These are phyloP conservation scores for Tachysurus vachellii DNA, from an alignment of 2,113 vertebrate species.

Conservation along the genomic window DNA sequence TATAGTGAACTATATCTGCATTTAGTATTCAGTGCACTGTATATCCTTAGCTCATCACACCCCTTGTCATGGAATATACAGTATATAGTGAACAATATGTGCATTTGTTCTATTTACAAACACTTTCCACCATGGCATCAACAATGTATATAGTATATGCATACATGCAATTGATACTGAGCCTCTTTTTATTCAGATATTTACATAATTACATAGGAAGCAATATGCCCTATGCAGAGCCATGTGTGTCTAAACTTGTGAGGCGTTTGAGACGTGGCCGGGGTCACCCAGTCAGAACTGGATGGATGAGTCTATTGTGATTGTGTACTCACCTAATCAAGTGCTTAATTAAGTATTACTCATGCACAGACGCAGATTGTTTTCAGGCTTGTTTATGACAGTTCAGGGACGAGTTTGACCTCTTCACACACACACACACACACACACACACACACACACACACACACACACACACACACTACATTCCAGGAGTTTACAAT, in stretches of 20 bases:
- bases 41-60: background rate
- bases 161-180: background rate
- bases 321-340: constrained; percentile 23
- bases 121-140: background rate
- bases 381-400: constrained; percentile 27
- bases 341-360: constrained; percentile 36
- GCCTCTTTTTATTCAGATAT: background rate
- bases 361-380: constrained; percentile 31
- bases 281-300: background rate
- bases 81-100: background rate
- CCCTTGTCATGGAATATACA: background rate
- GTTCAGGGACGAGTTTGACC: constrained; percentile 19
- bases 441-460: background rate
- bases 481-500: constrained; percentile 43
- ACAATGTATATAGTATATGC: background rate
- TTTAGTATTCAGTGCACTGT: background rate
- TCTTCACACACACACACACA: background rate
- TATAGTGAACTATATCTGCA: background rate
- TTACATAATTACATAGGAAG: background rate
- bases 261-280: background rate
- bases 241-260: background rate
- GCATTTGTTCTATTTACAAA: background rate
- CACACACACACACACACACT: constrained; percentile 25
- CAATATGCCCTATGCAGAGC: background rate
- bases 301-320: constrained; percentile 27